Evolutionary conservation across 1,140 invertebrate genomes (phyloP), one percentile per base, ranked within the genome.

Genomic region (Drosophila sucinea): DNA sequence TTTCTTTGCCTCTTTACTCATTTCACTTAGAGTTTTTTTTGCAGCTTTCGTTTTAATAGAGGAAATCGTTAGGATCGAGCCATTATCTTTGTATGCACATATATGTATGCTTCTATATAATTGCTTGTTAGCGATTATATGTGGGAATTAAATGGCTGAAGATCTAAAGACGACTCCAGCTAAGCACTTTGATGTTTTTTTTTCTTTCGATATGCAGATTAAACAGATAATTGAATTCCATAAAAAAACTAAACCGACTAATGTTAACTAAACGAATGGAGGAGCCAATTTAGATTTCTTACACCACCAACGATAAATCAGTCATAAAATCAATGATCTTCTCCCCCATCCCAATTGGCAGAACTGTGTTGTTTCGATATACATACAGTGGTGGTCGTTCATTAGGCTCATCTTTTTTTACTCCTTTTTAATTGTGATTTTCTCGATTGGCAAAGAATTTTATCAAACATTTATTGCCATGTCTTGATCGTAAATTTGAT

Each of bases 61-160:
- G 83, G 84, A 83, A 86, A 89, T 89, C 64, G 84, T 83, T 89
- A 73, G 76, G 65, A 83, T 60, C 62, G 35, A 79, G 70, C 73
- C 58, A 79, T 87, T 83, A 89, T 83, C 60, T 51, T 3, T 10
- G 3, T 51, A 17, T 51, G 44, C 6, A 8, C 17, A 3, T 41
- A 8, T 41, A 8, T 41, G n/a, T 47, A n/a, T 44, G 5, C 23
- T 7, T 76, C 67, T 54, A 67, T 81, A 73, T 85, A 84, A 85
- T 85, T 86, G 79, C 82, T 62, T 79, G 71, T 86, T 81, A 70
- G 82, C 65, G 62, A 62, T 58, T 30, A 55, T 60, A 67, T 66
- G 64, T 65, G 47, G n/a, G 63, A 64, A 77, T 77, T 63, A 77
- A 55, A 70, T 64, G 73, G 44, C 60, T 40, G 60, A 51, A 47